Conservation (phyloP, 92 coral and sea anemone genomes). For the Diadumene lineata region DNA sequence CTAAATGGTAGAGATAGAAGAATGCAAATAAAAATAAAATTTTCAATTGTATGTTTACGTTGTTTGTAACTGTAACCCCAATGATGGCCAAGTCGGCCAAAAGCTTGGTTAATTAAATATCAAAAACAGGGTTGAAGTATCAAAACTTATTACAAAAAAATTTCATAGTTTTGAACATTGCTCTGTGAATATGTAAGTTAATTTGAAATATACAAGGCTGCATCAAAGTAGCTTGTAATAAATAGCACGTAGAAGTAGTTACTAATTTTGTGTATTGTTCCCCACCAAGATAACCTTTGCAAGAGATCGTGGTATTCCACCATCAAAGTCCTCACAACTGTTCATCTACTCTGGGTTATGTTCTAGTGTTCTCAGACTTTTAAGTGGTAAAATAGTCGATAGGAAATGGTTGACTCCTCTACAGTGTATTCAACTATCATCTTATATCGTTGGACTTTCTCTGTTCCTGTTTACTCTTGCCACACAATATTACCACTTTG, state of each 20-base stretch:
- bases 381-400: slow-evolving; percentile 18
- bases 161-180: not conserved
- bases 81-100: no score
- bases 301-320: slow-evolving; percentile 17
- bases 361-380: slow-evolving; percentile 5
- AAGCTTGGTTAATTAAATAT: no score
- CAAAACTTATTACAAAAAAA: no score
- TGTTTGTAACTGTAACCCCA: no score
- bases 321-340: slow-evolving; percentile 19
- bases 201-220: no score
- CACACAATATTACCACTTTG: slow-evolving; percentile 6
- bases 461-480: slow-evolving; percentile 6
- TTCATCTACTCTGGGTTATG: slow-evolving; percentile 15
- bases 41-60: not conserved
- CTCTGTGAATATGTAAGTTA: not conserved
- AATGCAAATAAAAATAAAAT: no score
- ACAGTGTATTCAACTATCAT: slow-evolving; percentile 6
- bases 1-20: not conserved
- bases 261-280: not conserved
- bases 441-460: slow-evolving; percentile 13
- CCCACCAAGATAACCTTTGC: slow-evolving; percentile 23
- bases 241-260: not conserved
- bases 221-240: not conserved
- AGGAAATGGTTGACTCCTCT: slow-evolving; percentile 24
- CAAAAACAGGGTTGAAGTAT: no score